Evolutionary conservation across 2,113 vertebrate genomes (phyloP), one percentile per base, ranked within the genome.

Genomic region (Erythrolamprus reginae): DNA sequence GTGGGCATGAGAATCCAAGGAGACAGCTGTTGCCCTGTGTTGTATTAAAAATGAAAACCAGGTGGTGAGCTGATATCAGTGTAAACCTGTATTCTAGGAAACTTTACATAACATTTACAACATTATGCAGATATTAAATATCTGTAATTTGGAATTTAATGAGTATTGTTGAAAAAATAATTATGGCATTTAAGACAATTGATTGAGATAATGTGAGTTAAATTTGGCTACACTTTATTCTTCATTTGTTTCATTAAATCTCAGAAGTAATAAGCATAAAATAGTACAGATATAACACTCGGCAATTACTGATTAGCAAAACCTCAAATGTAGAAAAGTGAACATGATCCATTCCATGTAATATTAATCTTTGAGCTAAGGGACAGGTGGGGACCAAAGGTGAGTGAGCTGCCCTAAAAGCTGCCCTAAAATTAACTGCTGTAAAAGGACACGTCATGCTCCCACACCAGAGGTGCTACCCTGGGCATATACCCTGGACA

Each of bases 271-370:
- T 26, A 2, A 90, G 51, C 5, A 86, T 50, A 91, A 82, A 90
- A 38, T 94, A 15, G 82, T 82, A 48, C 0, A 1, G 70, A 88
- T 92, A 93, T 61, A 58, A 10, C 33, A 50, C 28, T 61, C 10
- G 8, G 23, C 7, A 85, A 61, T 38, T 48, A 58, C 5, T 84
- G 24, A 84, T 38, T 33, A 61, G 5, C 2, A 24, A 33, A 84
- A 21, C 90, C 28, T 93, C 61, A 93, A 88, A 83, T 48, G 87
- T 91, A 90, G 38, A 87, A 92, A 92, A 77, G 17, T 77, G n/a
- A 77, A 38, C 17, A 38, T 19, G 5, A 15, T 17, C 17, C 33
- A 21, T 21, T 38, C 33, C 65, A 21, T 77, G 65, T 38, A 77
- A 77, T 77, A 9, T 77, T 77, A 77, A n/a, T n/a, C n/a, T n/a